A percentile compares a stretch with the other conserved stretches of the same genome.
These are phyloP conservation scores for Gopherus flavomarginatus DNA, from an alignment of 2,113 vertebrate species.

Conservation along the genomic window DNA sequence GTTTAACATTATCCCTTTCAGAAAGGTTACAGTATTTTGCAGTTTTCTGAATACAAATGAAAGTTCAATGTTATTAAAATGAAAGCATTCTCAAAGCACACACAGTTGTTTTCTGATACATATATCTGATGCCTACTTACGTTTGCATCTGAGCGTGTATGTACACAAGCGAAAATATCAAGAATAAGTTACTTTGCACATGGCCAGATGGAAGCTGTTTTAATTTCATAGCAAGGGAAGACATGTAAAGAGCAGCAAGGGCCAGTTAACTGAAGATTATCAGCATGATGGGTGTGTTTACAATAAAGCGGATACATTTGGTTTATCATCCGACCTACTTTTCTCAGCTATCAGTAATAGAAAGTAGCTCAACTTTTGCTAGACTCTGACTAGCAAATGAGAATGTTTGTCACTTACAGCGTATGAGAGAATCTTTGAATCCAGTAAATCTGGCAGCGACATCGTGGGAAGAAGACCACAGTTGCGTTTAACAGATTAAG, in stretches of 20 bases:
- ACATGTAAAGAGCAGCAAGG: background rate
- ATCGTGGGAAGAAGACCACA: accelerated
- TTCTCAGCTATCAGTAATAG: background rate
- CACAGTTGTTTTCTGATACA: background rate
- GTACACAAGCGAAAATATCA: background rate
- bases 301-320: background rate
- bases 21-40: conserved; percentile 70
- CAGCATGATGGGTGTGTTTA: background rate
- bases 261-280: background rate
- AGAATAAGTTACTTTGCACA: background rate
- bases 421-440: accelerated
- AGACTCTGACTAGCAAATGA: background rate
- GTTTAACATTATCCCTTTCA: conserved; percentile 40
- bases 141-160: background rate
- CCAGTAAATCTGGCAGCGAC: accelerated
- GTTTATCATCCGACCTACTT: background rate
- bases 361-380: background rate
- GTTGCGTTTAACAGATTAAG: background rate
- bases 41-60: conserved; percentile 14
- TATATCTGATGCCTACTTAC: background rate
- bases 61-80: background rate
- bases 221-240: background rate
- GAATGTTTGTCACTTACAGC: background rate
- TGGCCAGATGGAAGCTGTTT: background rate
- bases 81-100: background rate